phyloP scores from a whole-genome alignment of 2,888 invertebrate species.

The Cephus rjabovi region DNA sequence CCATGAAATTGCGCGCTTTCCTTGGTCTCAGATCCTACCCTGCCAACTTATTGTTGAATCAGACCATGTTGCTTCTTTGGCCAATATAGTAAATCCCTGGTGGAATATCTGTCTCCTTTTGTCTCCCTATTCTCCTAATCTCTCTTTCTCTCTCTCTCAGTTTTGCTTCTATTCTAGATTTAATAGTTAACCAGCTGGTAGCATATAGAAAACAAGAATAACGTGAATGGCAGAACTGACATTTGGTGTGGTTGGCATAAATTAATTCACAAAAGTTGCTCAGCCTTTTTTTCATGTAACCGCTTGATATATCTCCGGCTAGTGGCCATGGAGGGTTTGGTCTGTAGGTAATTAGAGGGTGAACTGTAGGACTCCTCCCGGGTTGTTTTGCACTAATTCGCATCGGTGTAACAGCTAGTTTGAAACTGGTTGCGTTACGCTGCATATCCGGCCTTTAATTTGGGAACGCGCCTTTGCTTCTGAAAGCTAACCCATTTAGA shows the following conservation, averaged over 20 bases:
- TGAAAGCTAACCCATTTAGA: background rate
- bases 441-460: constrained; percentile 41
- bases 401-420: constrained; percentile 52
- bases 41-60: background rate
- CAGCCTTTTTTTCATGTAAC: constrained; percentile 15
- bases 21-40: constrained; percentile 3
- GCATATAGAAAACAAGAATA: background rate
- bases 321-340: constrained; percentile 3
- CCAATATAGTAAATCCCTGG: background rate
- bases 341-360: constrained; percentile 50
- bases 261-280: constrained; percentile 24
- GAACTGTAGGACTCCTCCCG: constrained; percentile 31
- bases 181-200: background rate
- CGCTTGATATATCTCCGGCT: background rate
- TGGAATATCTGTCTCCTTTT: background rate
- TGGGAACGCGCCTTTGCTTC: constrained; percentile 12
- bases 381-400: constrained; percentile 53
- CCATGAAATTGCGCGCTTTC: constrained; percentile 7
- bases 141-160: no score
- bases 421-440: constrained; percentile 42
- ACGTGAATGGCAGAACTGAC: background rate
- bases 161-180: background rate
- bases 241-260: background rate
- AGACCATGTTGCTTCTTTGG: background rate
- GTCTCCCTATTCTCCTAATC: background rate